phyloP scores from a whole-genome alignment of 1,140 invertebrate species.

The Drosophila biarmipes region DNA sequence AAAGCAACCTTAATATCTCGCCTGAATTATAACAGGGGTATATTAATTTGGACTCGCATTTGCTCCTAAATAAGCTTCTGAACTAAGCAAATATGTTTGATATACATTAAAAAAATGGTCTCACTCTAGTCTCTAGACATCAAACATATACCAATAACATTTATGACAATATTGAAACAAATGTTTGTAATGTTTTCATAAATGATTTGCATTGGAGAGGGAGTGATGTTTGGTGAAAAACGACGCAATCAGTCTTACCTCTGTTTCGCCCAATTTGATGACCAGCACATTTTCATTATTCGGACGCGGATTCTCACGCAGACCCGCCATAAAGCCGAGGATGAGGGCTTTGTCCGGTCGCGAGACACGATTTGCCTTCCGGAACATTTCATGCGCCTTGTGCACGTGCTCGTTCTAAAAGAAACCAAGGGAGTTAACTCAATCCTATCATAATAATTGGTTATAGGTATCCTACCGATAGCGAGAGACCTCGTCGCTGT shows the following conservation, averaged over 20 bases:
- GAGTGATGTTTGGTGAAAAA: not conserved
- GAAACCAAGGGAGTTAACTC: not conserved
- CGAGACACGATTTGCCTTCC: constrained; percentile 97
- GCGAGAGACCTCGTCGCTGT: constrained; percentile 90
- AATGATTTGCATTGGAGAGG: not conserved
- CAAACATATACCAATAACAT: no score
- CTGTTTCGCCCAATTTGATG: constrained; percentile 82
- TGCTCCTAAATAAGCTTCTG: no score
- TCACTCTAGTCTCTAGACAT: no score
- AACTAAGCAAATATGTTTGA: no score
- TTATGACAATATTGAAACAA: no score
- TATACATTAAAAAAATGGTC: no score
- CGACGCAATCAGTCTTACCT: constrained; percentile 49
- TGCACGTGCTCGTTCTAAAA: constrained; percentile 95
- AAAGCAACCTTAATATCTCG: no score
- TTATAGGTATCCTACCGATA: constrained; percentile 88
- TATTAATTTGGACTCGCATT: no score
- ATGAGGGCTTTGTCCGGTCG: constrained; percentile 98
- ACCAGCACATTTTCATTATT: constrained; percentile 83
- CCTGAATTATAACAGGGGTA: no score
- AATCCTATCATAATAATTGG: not conserved
- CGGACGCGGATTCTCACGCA: constrained; percentile 82
- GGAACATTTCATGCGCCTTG: constrained; percentile 98
- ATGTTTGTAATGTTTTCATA: no score
- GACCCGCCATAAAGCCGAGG: constrained; percentile 98